A percentile compares a stretch with the other conserved stretches of the same genome.
Conservation (phyloP, 1,140 invertebrate genomes). For the Trachymyrmex septentrionalis region DNA sequence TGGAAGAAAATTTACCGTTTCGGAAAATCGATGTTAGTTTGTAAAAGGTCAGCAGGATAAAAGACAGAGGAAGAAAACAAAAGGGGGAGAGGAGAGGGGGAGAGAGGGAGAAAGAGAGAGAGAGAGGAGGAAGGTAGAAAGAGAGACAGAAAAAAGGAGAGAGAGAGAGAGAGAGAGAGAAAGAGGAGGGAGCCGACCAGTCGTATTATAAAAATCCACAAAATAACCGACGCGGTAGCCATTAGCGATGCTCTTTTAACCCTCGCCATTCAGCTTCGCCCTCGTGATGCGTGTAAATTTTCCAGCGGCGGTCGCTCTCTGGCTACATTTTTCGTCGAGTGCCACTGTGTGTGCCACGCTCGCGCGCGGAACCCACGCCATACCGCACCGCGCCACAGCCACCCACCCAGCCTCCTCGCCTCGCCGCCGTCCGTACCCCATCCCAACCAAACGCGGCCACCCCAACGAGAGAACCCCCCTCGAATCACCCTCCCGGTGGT, state of each 20-base stretch:
- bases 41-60: conserved; percentile 35
- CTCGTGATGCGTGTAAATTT: conserved; percentile 87
- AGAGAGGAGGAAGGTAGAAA: neutral
- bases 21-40: conserved; percentile 66
- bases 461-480: conserved; percentile 71
- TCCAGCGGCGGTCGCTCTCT: conserved; percentile 85
- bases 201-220: conserved; percentile 87
- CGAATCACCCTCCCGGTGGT: conserved; percentile 80
- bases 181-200: conserved; percentile 50
- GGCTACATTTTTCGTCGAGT: conserved; percentile 86
- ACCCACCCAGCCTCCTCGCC: conserved; percentile 58
- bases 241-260: conserved; percentile 87
- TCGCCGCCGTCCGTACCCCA: conserved; percentile 44
- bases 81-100: conserved; percentile 4
- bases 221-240: conserved; percentile 86
- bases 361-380: conserved; percentile 67
- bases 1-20: conserved; percentile 66
- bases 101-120: neutral
- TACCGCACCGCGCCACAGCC: conserved; percentile 57
- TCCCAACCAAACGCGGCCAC: conserved; percentile 63
- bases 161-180: neutral
- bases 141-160: conserved; percentile 24
- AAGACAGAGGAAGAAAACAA: neutral
- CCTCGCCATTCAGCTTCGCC: conserved; percentile 83
- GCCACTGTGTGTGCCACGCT: conserved; percentile 76